Percentiles rank a stretch among this genome's conserved stretches.
Conservation (phyloP, 2,888 invertebrate genomes). For the Pollenia angustigena region DNA sequence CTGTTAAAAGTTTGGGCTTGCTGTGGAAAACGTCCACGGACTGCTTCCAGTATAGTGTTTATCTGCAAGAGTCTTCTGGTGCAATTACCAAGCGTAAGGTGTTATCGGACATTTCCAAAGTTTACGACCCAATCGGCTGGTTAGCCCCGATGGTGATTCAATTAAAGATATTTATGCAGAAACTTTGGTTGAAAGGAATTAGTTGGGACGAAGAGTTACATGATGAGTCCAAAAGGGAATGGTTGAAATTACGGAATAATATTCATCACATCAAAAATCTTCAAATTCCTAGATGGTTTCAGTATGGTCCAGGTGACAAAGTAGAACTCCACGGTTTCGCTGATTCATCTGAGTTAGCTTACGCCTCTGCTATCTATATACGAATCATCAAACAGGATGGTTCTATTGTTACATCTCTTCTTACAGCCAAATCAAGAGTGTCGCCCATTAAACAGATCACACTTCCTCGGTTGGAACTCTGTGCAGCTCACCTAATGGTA, state of each 20-base stretch:
- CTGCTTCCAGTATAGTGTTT: conserved; percentile 41
- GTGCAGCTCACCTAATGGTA: conserved; percentile 56
- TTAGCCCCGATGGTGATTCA: conserved; percentile 36
- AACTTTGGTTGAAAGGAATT: conserved; percentile 52
- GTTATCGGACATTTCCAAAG: conserved; percentile 56
- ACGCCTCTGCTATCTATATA: conserved; percentile 59
- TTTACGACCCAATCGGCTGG: conserved; percentile 62
- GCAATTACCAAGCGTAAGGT: conserved; percentile 56
- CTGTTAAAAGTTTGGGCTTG: conserved; percentile 49
- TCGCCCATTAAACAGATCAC: conserved; percentile 53
- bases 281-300: conserved; percentile 39
- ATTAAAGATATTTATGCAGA: conserved; percentile 2
- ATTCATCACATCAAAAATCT: not conserved
- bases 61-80: not conserved
- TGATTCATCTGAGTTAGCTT: conserved; percentile 56
- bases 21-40: conserved; percentile 46
- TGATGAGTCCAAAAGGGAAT: not conserved
- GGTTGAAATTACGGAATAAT: not conserved
- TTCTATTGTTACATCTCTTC: conserved; percentile 28
- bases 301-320: not conserved
- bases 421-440: conserved; percentile 49
- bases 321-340: conserved; percentile 63
- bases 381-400: conserved; percentile 24
- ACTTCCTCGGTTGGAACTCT: conserved; percentile 55
- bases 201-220: conserved; percentile 39